Evolutionary conservation across 2,113 vertebrate species (phyloP), one percentile per base, ranked within the genome.

Genomic region (Myrmecobius fasciatus): DNA sequence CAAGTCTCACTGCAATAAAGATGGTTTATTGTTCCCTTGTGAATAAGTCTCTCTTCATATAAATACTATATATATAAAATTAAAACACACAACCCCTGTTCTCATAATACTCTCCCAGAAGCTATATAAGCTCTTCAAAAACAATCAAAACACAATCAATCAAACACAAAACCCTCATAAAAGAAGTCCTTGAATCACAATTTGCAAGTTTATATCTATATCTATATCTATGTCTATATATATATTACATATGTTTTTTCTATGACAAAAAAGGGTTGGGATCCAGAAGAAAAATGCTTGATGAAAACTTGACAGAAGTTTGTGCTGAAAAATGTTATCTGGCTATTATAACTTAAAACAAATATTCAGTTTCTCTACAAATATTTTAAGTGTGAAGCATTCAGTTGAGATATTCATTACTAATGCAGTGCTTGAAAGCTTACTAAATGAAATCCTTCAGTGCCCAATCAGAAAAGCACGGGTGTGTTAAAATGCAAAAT

Each of bases 191-290:
- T 97, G 98, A 98, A 97, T 98, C 96, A 98, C 97, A 98, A 97
- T 98, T 98, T 98, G 98, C 98, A 98, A 98, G 98, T 98, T 98
- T 98, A 98, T 98, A 99, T 97, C 98, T 60, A 31, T 11, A 60
- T 10, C 98, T 98, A 97, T 98, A 97, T 98, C n/a, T n/a, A n/a
- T n/a, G n/a, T 95, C 98, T 98, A 98, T 96, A 98, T 93, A 96
- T 98, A 98, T n/a, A n/a, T n/a, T n/a, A n/a, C n/a, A n/a, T n/a
- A n/a, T n/a, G n/a, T n/a, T 48, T 48, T 48, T 48, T 6, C 48
- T 48, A 48, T 48, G 48, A 97, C 91, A 46, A 56, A 26, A n/a
- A 43, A n/a, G 89, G 91, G 95, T 48, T 48, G 48, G 48, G 96
- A 96, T 89, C 93, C 94, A 98, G 92, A 96, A 97, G 95, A 60